These are phyloP conservation scores for Caenorhabditis sp. DNA, from an alignment of 2,888 invertebrate species.

Conservation along the genomic window DNA sequence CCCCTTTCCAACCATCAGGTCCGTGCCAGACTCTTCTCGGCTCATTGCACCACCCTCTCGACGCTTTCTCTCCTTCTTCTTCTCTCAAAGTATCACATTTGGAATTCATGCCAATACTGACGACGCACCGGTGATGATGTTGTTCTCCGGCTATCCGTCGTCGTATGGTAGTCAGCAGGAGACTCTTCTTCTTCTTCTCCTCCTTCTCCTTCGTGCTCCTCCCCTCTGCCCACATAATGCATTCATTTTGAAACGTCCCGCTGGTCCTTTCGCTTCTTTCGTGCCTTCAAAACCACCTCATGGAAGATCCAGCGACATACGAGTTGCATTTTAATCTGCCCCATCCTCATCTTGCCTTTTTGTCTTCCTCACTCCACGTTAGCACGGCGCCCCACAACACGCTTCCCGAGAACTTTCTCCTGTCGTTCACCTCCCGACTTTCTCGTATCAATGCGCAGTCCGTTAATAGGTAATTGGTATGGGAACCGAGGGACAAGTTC, in stretches of 20 bases:
- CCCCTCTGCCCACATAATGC: constrained; percentile 16
- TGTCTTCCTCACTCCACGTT: neutral
- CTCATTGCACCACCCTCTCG: constrained; percentile 8
- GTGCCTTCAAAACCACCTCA: constrained; percentile 14
- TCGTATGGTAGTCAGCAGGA: constrained; percentile 38
- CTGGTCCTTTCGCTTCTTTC: constrained; percentile 9
- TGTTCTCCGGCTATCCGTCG: constrained; percentile 37
- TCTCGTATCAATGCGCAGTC: constrained; percentile 10
- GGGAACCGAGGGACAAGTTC: constrained; percentile 27
- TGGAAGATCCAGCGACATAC: constrained; percentile 21
- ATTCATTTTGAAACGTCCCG: constrained; percentile 29
- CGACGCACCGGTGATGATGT: constrained; percentile 56
- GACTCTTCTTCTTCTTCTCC: constrained; percentile 8
- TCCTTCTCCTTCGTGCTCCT: neutral
- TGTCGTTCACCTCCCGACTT: constrained; percentile 6
- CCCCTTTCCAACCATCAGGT: constrained; percentile 20
- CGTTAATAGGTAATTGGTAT: constrained; percentile 52
- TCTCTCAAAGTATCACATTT: constrained; percentile 55
- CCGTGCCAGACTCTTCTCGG: neutral
- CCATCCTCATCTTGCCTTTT: constrained; percentile 2
- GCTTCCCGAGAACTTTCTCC: constrained; percentile 14
- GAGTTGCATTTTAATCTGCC: constrained; percentile 47
- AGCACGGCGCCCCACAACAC: neutral
- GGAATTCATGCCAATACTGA: constrained; percentile 61
- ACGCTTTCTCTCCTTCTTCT: constrained; percentile 14